Percentiles rank a stretch among this genome's conserved stretches.
Conservation (phyloP, 2,888 invertebrate genomes). For the Cataglyphis altisquamis region DNA sequence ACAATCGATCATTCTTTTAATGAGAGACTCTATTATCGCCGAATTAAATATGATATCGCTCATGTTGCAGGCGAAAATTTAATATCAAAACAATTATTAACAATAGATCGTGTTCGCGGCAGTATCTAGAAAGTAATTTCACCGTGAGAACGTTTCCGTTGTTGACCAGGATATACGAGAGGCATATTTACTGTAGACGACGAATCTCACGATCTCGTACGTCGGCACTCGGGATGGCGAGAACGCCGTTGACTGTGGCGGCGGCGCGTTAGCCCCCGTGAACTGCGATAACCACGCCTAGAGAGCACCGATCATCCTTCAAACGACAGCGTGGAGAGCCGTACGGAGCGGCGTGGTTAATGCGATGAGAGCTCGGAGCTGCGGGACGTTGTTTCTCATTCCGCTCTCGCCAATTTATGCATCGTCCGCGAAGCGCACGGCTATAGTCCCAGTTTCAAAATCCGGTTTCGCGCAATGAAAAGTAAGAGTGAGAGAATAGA, state of each 20-base stretch:
- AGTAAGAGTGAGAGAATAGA: slow-evolving; percentile 76
- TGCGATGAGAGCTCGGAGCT: slow-evolving; percentile 18
- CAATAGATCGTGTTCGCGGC: slow-evolving; percentile 19
- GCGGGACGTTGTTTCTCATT: slow-evolving; percentile 6
- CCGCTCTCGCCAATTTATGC: slow-evolving; percentile 10
- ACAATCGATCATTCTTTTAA: slow-evolving; percentile 36
- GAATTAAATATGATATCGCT: slow-evolving; percentile 21
- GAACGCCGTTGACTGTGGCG: not conserved
- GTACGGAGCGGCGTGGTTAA: not conserved
- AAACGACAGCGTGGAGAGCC: slow-evolving; percentile 9
- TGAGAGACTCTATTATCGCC: slow-evolving; percentile 8
- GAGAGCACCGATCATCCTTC: slow-evolving; percentile 23
- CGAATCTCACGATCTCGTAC: slow-evolving; percentile 29
- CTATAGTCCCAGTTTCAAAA: slow-evolving; percentile 69
- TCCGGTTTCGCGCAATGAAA: slow-evolving; percentile 77
- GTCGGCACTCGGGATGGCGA: slow-evolving; percentile 2
- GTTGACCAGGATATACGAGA: slow-evolving; percentile 30
- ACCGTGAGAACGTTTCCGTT: slow-evolving; percentile 39
- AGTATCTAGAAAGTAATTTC: slow-evolving; percentile 35
- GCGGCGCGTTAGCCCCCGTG: slow-evolving; percentile 6
- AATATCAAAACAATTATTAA: slow-evolving; percentile 19
- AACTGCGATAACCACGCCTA: slow-evolving; percentile 1
- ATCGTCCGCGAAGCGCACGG: slow-evolving; percentile 7
- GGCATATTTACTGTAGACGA: not conserved
- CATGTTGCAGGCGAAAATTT: not conserved